Percentiles rank a stretch among this genome's conserved stretches.
phyloP scores from a whole-genome alignment of 2,888 invertebrate genomes.

The Hypselothyrea guttata region DNA sequence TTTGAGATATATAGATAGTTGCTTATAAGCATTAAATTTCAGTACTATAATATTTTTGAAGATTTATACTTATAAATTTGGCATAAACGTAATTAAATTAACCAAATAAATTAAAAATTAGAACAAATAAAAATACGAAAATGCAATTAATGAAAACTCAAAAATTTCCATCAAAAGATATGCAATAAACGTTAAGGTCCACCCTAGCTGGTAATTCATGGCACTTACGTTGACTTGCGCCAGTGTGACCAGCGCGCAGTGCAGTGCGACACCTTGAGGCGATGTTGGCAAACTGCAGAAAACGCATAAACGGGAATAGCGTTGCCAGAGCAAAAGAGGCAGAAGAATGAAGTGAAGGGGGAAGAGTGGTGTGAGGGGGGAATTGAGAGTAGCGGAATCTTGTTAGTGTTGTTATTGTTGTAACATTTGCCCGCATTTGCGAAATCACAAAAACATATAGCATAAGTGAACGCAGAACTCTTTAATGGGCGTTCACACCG shows the following conservation, averaged over 20 bases:
- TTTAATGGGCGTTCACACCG: constrained; percentile 31
- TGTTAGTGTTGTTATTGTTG: background rate
- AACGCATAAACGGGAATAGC: constrained; percentile 61
- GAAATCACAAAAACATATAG: constrained; percentile 53
- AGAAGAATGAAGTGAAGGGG: no score
- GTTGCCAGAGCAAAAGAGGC: constrained; percentile 9
- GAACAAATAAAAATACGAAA: background rate
- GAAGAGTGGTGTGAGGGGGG: no score
- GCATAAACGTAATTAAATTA: no score
- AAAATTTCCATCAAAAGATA: background rate
- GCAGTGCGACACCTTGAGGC: constrained; percentile 68
- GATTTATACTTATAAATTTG: no score
- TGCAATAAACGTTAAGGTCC: constrained; percentile 16
- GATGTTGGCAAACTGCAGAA: constrained; percentile 68
- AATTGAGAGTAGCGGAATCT: no score
- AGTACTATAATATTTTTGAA: no score
- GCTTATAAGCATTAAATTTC: no score
- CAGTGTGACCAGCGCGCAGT: constrained; percentile 26
- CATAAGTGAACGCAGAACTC: constrained; percentile 27
- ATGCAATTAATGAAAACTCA: background rate
- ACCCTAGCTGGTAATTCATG: constrained; percentile 21
- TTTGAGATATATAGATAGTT: no score
- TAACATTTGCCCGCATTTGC: constrained; percentile 53
- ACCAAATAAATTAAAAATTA: no score
- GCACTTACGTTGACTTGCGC: constrained; percentile 21